phyloP scores from a whole-genome alignment of 2,888 invertebrate species.

The Steromphala cineraria region DNA sequence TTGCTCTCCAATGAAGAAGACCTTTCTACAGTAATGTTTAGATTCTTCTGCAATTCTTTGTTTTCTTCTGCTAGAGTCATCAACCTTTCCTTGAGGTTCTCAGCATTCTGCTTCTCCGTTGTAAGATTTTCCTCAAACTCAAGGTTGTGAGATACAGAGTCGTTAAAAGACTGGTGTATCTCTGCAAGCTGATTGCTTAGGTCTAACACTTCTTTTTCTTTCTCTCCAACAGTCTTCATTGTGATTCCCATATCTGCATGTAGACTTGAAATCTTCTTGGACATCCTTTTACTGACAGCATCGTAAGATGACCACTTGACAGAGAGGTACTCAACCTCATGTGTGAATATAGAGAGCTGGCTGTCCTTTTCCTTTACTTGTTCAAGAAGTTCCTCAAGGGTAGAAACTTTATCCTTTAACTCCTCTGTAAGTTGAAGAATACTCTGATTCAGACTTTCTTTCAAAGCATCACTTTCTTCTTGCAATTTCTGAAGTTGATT shows the following conservation, averaged over 20 bases:
- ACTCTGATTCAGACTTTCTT: background rate
- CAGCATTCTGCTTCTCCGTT: background rate
- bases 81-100: background rate
- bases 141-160: background rate
- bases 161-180: background rate
- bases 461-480: constrained; percentile 8
- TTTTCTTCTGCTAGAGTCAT: background rate
- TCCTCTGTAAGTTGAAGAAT: background rate
- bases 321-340: constrained; percentile 19
- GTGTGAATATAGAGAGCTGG: background rate
- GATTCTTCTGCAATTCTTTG: background rate
- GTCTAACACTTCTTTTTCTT: background rate
- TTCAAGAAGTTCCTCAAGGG: background rate
- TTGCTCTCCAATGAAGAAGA: background rate
- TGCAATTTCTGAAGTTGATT: background rate
- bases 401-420: background rate
- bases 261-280: background rate
- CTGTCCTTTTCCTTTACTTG: background rate
- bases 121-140: background rate
- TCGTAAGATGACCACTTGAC: background rate
- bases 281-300: constrained; percentile 3
- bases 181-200: constrained; percentile 4
- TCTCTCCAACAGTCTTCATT: background rate
- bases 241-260: background rate
- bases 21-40: background rate